Evolutionary conservation across 2,113 vertebrate genomes (phyloP).

Genomic region (Rhinogobius similis): DNA sequence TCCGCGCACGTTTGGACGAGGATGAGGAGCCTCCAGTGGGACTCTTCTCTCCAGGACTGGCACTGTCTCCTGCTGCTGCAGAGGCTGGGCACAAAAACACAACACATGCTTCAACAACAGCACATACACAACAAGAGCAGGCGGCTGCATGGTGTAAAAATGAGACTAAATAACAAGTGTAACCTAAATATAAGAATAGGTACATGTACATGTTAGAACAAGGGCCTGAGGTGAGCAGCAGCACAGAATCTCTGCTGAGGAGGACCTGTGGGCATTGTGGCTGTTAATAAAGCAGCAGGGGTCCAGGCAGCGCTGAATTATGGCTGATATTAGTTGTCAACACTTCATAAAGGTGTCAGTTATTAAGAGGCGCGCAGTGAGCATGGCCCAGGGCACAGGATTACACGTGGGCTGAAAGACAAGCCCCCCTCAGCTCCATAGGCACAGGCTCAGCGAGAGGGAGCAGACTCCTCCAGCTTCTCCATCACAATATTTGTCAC

Average conservation of each 20-base stretch:
- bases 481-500: not conserved
- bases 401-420: conserved; percentile 84
- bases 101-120: not conserved
- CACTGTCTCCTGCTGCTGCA: conserved; percentile 81
- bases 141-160: too few relatives aligned
- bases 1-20: conserved; percentile 96
- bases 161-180: too few relatives aligned
- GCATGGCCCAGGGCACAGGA: conserved; percentile 88
- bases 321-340: conserved; percentile 85
- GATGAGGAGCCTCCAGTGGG: conserved; percentile 85
- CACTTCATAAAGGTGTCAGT: conserved; percentile 95
- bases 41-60: conserved; percentile 92
- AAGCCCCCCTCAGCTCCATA: conserved; percentile 63
- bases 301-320: conserved; percentile 67
- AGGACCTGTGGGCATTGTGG: conserved; percentile 87
- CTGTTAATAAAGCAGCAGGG: conserved; percentile 90
- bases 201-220: too few relatives aligned
- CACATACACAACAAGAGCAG: not conserved
- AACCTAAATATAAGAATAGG: too few relatives aligned
- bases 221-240: too few relatives aligned
- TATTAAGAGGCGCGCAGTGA: conserved; percentile 92
- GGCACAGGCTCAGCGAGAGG: conserved; percentile 30
- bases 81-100: not conserved
- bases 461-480: not conserved
- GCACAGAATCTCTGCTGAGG: conserved; percentile 58